A percentile compares a stretch with the other conserved stretches of the same genome.
phyloP scores from a whole-genome alignment of 1,140 invertebrate genomes.

The Tetranychus urticae region DNA sequence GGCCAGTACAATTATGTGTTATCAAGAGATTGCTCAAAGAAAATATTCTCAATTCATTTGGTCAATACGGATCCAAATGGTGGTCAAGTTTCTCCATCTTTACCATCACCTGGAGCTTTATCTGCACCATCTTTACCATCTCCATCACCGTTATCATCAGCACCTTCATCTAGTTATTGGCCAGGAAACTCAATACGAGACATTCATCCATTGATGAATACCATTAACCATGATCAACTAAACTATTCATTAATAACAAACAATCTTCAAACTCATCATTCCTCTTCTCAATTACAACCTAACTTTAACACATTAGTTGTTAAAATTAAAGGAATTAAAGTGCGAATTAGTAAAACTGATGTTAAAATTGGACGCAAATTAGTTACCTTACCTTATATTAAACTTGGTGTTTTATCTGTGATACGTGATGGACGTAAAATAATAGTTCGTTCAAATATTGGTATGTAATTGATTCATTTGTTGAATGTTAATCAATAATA shows the following conservation, averaged over 20 bases:
- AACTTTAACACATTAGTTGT: not conserved
- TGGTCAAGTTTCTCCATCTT: conserved; percentile 19
- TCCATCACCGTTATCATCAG: too few species aligned
- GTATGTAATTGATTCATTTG: conserved; percentile 13
- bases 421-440: conserved; percentile 21
- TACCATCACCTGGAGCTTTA: too few species aligned
- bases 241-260: too few species aligned
- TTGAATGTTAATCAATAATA: not conserved
- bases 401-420: conserved; percentile 20
- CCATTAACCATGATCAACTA: conserved; percentile 44
- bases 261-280: conserved; percentile 5
- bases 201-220: conserved; percentile 33
- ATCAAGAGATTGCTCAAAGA: conserved; percentile 45
- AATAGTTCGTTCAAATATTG: conserved; percentile 19
- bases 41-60: conserved; percentile 52
- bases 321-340: conserved; percentile 29
- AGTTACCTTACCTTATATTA: conserved; percentile 36
- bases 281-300: not conserved
- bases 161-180: too few species aligned
- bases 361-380: conserved; percentile 58
- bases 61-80: conserved; percentile 56
- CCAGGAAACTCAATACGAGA: too few species aligned
- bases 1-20: conserved; percentile 72
- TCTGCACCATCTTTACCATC: too few species aligned
- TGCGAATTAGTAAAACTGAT: conserved; percentile 62